Base-by-base conservation (phyloP, 2,797 vertebrate genomes). In the Tadarida brasiliensis region DNA sequence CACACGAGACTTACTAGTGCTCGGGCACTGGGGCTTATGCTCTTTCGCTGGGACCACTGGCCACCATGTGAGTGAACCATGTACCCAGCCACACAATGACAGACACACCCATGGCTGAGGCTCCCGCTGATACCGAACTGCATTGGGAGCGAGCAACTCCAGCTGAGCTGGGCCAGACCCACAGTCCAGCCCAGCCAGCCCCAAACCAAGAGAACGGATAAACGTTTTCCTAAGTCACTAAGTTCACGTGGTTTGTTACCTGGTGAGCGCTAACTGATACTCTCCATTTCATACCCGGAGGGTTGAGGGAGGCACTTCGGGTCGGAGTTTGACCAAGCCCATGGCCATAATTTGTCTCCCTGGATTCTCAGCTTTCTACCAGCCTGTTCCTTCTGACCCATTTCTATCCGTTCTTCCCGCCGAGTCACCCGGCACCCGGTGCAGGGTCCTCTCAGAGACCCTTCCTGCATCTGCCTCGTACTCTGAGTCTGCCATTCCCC, bases 31-130 rank as follows among this genome's bases (percentile, higher is more conserved):
- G 73, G 47, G 33, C 51, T 35, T 14, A 19, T 0, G 0, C 5
- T 47, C 12, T 44, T 28, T 35, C 54, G 33, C 11, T 71, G 44
- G 78, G 44, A 26, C 80, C 51, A 8, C 4, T 65, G 1, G 26
- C 20, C 67, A 14, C 73, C 3, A 3, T 0, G 16, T 17, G 73
- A 67, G 15, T 7, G 71, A 78, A 8, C 28, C n/a, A 14, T 1
- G 3, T 56, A 12, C 65, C 68, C 26, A 28, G 71, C 63, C 49
- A 2, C 49, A 9, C 0, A 0, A 0, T 5, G n/a, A 39, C 49
- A 0, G 0, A n/a, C n/a, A n/a, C n/a, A n/a, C n/a, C n/a, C 0
- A 0, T 70, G 71, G 39, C 47, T 71, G 61, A 28, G n/a, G n/a
- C n/a, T n/a, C n/a, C n/a, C n/a, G n/a, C n/a, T n/a, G n/a, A n/a